These are phyloP conservation scores for Eutolmus rufibarbis DNA, from an alignment of 2,888 invertebrate species.

Conservation along the genomic window DNA sequence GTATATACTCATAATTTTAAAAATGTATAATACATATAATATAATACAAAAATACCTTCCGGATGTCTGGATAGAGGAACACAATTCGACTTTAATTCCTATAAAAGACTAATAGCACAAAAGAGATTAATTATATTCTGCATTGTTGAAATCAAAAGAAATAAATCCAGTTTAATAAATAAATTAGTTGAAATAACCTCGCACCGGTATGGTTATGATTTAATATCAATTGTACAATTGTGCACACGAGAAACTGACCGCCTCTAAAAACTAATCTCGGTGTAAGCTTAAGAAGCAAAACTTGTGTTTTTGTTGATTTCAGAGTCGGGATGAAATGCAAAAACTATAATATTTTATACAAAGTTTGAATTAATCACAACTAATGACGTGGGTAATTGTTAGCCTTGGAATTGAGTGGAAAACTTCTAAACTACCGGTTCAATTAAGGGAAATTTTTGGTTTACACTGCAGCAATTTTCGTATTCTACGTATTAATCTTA, in stretches of 20 bases:
- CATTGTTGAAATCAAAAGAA: not conserved
- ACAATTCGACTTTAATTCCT: not conserved
- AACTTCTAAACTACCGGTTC: not conserved
- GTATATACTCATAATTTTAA: not conserved
- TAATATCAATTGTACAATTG: not conserved
- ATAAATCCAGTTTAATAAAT: not conserved
- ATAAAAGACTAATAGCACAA: not conserved
- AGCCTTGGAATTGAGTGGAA: not conserved
- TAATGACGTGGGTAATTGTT: not conserved
- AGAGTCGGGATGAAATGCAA: not conserved
- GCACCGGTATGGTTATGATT: not conserved
- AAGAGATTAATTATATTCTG: not conserved
- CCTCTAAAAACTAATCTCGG: not conserved
- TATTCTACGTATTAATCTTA: not conserved
- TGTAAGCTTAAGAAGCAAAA: not conserved
- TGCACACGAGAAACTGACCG: not conserved
- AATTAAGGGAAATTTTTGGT: not conserved
- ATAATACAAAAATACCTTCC: not conserved
- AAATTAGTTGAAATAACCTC: not conserved
- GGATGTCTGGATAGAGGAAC: not conserved
- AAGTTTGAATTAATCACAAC: not conserved
- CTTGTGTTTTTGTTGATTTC: not conserved
- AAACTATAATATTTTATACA: not conserved
- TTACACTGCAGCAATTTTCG: not conserved
- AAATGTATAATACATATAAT: no score